These are phyloP conservation scores for Nibea coibor DNA, from an alignment of 2,113 vertebrate species.

Conservation along the genomic window DNA sequence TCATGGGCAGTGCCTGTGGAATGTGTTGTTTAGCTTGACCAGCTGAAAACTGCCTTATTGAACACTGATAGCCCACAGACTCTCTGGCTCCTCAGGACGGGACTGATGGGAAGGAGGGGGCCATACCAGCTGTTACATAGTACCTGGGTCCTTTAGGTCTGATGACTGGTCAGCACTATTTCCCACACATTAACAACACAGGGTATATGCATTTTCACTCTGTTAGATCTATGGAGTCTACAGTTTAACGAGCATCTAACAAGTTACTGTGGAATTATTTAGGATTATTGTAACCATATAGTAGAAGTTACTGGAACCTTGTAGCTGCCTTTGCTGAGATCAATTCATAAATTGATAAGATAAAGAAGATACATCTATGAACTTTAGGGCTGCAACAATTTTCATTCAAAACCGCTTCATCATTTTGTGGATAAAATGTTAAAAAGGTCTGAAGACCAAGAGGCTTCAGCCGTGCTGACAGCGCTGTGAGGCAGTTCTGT, in stretches of 20 bases:
- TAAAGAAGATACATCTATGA: not conserved
- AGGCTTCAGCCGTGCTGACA: not conserved
- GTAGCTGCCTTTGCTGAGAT: not conserved
- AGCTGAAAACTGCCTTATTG: constrained; percentile 82
- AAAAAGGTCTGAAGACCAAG: not conserved
- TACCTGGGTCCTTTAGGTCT: constrained; percentile 59
- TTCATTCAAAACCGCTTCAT: not conserved
- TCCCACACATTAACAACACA: constrained; percentile 22
- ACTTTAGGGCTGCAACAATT: not conserved
- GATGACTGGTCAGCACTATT: constrained; percentile 15
- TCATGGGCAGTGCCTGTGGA: constrained; percentile 74
- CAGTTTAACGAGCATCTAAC: not conserved
- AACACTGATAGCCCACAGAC: constrained; percentile 89
- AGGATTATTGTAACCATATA: not conserved
- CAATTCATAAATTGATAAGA: not conserved
- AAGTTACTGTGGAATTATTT: not conserved
- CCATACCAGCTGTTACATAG: constrained; percentile 73
- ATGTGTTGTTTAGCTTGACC: constrained; percentile 80
- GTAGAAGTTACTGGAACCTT: not conserved
- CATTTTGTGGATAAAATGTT: not conserved
- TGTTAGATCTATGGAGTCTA: not conserved
- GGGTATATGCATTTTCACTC: not conserved
- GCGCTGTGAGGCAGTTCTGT: not conserved
- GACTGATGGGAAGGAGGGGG: constrained; percentile 35
- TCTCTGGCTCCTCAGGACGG: constrained; percentile 89